Evolutionary conservation across 2,113 vertebrate species (phyloP).

Genomic region (Pholis gunnellus): DNA sequence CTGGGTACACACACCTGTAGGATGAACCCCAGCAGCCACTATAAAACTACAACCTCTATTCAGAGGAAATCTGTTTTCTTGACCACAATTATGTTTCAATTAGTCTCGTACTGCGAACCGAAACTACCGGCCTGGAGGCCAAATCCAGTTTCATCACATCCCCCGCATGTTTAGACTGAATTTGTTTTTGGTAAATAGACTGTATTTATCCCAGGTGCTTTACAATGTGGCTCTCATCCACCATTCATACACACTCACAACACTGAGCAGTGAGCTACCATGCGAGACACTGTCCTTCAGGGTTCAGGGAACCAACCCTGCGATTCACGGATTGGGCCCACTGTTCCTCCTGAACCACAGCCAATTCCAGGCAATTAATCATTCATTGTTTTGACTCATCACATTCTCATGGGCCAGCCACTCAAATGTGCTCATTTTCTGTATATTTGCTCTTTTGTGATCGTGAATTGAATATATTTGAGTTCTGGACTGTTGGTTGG

Average conservation of each 20-base stretch:
- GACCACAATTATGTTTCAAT: slow-evolving; percentile 14
- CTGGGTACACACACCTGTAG: slow-evolving; percentile 66
- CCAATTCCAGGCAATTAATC: not conserved
- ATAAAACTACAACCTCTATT: slow-evolving; percentile 7
- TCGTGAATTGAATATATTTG: not conserved
- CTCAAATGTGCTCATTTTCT: not conserved
- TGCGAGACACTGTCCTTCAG: not conserved
- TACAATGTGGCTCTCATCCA: not conserved
- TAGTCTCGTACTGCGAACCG: not conserved
- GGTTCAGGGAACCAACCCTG: not conserved
- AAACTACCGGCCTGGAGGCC: not conserved
- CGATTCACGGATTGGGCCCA: not conserved
- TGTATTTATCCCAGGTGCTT: slow-evolving; percentile 4
- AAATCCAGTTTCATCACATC: slow-evolving; percentile 4
- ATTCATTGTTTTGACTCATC: not conserved
- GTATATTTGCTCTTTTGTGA: not conserved
- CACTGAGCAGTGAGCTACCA: not conserved
- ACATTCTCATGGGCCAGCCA: not conserved
- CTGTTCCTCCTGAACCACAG: not conserved
- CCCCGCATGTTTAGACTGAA: not conserved
- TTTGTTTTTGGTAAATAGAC: not conserved
- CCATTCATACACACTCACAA: not conserved
- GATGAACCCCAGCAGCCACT: not conserved
- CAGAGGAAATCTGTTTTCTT: slow-evolving; percentile 14
- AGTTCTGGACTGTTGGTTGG: not conserved